These are phyloP conservation scores for Patagioenas fasciata DNA, from an alignment of 2,113 vertebrate species.

Conservation along the genomic window DNA sequence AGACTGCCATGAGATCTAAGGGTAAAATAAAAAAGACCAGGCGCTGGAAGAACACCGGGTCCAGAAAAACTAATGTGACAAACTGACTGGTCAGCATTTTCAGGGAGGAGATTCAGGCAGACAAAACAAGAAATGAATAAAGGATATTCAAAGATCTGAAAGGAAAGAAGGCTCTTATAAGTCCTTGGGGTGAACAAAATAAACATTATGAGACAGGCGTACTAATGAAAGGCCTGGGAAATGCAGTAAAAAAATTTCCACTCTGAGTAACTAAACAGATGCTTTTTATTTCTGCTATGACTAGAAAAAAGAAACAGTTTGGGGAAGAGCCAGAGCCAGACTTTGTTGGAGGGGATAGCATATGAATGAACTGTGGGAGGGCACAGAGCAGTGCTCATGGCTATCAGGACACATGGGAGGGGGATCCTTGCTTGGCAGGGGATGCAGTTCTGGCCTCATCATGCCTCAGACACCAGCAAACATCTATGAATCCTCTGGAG, in stretches of 20 bases:
- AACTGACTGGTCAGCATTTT: not conserved
- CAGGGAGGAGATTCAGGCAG: not conserved
- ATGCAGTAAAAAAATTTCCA: not conserved
- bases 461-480: not conserved
- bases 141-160: not conserved
- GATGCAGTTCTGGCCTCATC: not conserved
- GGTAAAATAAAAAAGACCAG: not conserved
- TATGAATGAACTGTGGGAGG: not conserved
- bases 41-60: rapidly evolving
- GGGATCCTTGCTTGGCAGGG: not conserved
- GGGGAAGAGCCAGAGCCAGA: not conserved
- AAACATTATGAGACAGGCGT: not conserved
- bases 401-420: rapidly evolving
- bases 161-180: not conserved
- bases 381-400: not conserved
- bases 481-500: not conserved
- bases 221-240: not conserved
- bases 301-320: not conserved
- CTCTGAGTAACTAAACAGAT: not conserved
- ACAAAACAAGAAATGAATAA: not conserved
- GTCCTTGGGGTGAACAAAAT: not conserved
- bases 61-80: not conserved
- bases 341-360: not conserved
- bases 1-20: not conserved
- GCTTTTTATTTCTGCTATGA: not conserved